These are phyloP conservation scores for Cacoxenus indagator DNA, from an alignment of 2,888 invertebrate genomes.

Conservation along the genomic window DNA sequence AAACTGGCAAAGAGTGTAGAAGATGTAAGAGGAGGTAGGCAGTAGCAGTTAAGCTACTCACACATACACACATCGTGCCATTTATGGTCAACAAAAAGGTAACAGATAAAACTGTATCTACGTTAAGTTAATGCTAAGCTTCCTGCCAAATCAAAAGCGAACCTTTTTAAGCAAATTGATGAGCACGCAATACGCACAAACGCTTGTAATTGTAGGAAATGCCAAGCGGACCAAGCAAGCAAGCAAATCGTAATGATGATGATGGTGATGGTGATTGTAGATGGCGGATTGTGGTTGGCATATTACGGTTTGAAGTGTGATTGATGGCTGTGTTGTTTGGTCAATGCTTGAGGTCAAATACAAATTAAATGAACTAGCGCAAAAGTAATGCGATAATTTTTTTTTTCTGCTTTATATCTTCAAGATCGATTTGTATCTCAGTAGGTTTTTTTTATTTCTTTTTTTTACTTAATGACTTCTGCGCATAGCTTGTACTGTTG, in stretches of 20 bases:
- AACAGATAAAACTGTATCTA: constrained; percentile 45
- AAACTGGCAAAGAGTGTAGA: constrained; percentile 31
- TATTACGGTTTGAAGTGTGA: neutral
- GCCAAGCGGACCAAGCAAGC: neutral
- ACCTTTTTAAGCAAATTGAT: constrained; percentile 12
- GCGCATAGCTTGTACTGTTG: neutral
- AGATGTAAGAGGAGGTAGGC: constrained; percentile 18
- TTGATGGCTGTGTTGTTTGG: constrained; percentile 1
- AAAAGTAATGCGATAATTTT: too few species aligned
- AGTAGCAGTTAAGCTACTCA: neutral
- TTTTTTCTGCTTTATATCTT: neutral
- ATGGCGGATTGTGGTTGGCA: neutral
- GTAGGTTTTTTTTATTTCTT: neutral
- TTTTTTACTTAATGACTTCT: constrained; percentile 7
- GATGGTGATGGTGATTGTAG: neutral
- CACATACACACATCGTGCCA: neutral
- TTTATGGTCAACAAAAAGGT: constrained; percentile 39
- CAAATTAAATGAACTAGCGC: neutral
- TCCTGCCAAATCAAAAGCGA: neutral
- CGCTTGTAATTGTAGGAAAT: neutral
- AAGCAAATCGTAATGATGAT: neutral
- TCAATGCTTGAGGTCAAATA: constrained; percentile 7
- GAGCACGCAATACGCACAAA: neutral
- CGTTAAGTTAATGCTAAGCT: neutral
- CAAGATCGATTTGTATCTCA: neutral